Base-by-base conservation (phyloP, 1,140 invertebrate genomes). In the Aporrectodea caliginosa region DNA sequence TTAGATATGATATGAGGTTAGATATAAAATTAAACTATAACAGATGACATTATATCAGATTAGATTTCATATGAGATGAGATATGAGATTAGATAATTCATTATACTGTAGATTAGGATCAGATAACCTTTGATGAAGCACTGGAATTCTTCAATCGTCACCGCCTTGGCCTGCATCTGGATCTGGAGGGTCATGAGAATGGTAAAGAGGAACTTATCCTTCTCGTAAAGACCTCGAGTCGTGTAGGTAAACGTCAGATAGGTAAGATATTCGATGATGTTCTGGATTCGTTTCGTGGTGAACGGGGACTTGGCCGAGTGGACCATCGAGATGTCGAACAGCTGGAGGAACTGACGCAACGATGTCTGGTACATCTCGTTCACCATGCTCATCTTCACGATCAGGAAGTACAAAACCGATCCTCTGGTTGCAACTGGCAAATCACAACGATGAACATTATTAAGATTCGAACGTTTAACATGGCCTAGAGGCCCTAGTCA, bases 351-450 rank as follows among this genome's bases (percentile, higher is more conserved):
- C 35, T 81, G 80, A 29, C 75, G 75, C 32, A 81, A 73, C 2
- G 80, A 81, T 12, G 80, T 81, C 34, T 81, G 80, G 86, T 98
- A 98, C 96, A 98, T 98, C 1, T 93, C 91, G 85, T 97, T 98
- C 0, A 98, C 95, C 84, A 95, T 95, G 82, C 94, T 94, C 96
- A 98, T 98, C 89, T 98, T 96, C 0, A 97, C 96, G 79, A 98
- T 98, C 0, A 98, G 90, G 85, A 98, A 98, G 84, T 98, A 98
- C 0, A 98, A 88, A 77, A 97, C 96, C 0, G 95, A 97, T 30
- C 96, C 97, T 81, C 96, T 90, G 0, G 93, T 93, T 6, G 97
- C 96, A 1, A 98, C 95, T 2, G 82, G 35, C 27, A 22, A 31
- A 14, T 14, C 31, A 31, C n/a, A n/a, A n/a, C n/a, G n/a, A n/a